Evolutionary conservation across 2,113 vertebrate species (phyloP).

Genomic region (Notothenia rossii): DNA sequence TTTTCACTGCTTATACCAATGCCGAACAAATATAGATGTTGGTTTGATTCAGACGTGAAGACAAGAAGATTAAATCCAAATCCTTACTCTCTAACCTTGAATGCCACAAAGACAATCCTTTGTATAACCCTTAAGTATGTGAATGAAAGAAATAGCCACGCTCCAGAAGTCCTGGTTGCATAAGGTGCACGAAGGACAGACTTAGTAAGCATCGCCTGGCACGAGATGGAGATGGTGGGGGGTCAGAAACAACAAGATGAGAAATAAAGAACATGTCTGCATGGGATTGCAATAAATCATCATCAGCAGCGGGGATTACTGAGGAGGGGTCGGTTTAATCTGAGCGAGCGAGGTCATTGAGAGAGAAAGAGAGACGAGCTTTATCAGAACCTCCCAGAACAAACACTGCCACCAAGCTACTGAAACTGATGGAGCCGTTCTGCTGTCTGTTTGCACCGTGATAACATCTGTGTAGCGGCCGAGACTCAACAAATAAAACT

Average conservation of each 20-base stretch:
- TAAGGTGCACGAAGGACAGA: neutral
- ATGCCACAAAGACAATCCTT: conserved; percentile 2
- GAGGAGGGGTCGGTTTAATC: conserved; percentile 67
- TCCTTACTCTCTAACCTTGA: conserved; percentile 16
- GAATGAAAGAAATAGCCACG: conserved; percentile 1
- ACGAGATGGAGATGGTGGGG: neutral
- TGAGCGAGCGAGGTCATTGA: conserved; percentile 44
- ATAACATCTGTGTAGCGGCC: neutral
- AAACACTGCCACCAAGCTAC: conserved; percentile 18
- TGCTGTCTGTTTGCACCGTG: conserved; percentile 3
- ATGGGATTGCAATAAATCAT: conserved; percentile 57
- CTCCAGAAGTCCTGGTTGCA: neutral
- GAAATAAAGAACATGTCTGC: conserved; percentile 41
- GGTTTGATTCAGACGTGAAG: neutral
- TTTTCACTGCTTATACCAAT: neutral
- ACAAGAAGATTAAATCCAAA: conserved; percentile 21
- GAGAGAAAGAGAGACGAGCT: conserved; percentile 50
- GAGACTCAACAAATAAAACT: too few relatives aligned
- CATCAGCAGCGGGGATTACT: conserved; percentile 69
- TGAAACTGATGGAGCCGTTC: conserved; percentile 7
- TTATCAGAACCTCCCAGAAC: too few relatives aligned
- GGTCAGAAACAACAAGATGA: conserved; percentile 25
- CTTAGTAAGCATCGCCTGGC: neutral
- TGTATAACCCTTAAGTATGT: neutral
- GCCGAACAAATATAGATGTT: neutral